phyloP scores from a whole-genome alignment of 1,140 invertebrate genomes.

The Amyelois transitella region DNA sequence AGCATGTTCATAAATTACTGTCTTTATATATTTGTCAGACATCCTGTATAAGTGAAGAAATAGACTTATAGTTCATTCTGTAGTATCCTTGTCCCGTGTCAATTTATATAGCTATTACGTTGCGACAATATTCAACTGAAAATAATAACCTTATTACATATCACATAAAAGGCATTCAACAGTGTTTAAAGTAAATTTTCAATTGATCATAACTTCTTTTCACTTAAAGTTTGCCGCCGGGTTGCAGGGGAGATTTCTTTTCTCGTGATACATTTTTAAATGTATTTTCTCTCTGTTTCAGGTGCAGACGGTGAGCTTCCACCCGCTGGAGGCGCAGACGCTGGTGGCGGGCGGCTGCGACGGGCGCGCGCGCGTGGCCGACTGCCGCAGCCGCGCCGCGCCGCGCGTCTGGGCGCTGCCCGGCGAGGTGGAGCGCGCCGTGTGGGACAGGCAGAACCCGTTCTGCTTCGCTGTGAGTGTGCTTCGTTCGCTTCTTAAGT shows the following conservation, averaged over 20 bases:
- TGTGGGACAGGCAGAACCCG: slow-evolving; percentile 87
- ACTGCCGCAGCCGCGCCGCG: slow-evolving; percentile 82
- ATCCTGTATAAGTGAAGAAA: too few species aligned
- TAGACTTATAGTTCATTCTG: too few species aligned
- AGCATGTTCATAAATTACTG: neutral
- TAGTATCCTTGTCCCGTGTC: too few species aligned
- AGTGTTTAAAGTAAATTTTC: too few species aligned
- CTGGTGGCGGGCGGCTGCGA: slow-evolving; percentile 85
- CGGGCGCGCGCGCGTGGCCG: slow-evolving; percentile 82
- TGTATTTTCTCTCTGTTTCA: slow-evolving; percentile 16
- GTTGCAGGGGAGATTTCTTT: too few species aligned
- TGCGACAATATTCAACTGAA: neutral
- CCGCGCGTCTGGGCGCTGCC: slow-evolving; percentile 83
- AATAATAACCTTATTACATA: too few species aligned
- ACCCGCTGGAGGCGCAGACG: slow-evolving; percentile 87
- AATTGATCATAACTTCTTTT: too few species aligned
- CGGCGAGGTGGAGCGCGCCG: slow-evolving; percentile 89
- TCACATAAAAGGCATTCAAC: too few species aligned
- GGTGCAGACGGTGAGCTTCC: slow-evolving; percentile 91
- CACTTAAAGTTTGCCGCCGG: too few species aligned
- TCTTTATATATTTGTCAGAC: too few species aligned
- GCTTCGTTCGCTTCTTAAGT: neutral
- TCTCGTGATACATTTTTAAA: too few species aligned
- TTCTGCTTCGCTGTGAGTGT: slow-evolving; percentile 84
- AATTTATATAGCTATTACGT: neutral